Evolutionary conservation across 2,888 invertebrate genomes (phyloP), one percentile per base, ranked within the genome.

Genomic region (Auanema sp.): DNA sequence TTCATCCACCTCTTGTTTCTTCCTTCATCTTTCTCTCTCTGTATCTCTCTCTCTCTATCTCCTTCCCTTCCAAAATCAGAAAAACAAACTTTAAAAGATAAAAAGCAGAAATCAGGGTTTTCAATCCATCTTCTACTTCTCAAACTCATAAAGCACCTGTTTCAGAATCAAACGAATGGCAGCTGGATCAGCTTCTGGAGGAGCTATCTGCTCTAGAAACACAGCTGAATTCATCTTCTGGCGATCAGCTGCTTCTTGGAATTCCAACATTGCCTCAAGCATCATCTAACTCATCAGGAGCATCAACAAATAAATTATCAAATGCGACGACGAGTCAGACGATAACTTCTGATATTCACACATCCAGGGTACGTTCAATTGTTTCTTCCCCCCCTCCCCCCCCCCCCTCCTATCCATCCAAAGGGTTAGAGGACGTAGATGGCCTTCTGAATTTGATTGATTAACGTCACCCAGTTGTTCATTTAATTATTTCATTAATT

Each of bases 131-230:
- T 47, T 47, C 18, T 47, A 47, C 47, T 16, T 10, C 18, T 5
- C 21, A 54, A 23, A 18, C 16, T 43, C 12, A 43, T 43, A 21
- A 43, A 14, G 12, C 11, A 25, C 25, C 25, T 47, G 41, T 66
- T 85, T 51, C 85, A 89, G 95, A 95, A 86, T 92, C 92, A 23
- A 93, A 93, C 84, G 95, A 96, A 86, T 92, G 93, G 57, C 96
- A 97, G 86, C 88, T 97, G 84, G 96, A 97, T 85, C 94, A 94
- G 63, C 94, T 97, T 79, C 88, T 97, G 66, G 94, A 93, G 44
- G 96, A 97, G 85, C 88, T 97, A 59, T 93, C 92, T 85, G 92
- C 94, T 58, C 88, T 97, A 76, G 96, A 94, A 85, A 88, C 89
- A n/a, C 83, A 83, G 60, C 70, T 84, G 49, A 78, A 76, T 65